Evolutionary conservation across 2,797 vertebrate species (phyloP), one percentile per base, ranked within the genome.

Genomic region (Enteromius afrohamiltoni): DNA sequence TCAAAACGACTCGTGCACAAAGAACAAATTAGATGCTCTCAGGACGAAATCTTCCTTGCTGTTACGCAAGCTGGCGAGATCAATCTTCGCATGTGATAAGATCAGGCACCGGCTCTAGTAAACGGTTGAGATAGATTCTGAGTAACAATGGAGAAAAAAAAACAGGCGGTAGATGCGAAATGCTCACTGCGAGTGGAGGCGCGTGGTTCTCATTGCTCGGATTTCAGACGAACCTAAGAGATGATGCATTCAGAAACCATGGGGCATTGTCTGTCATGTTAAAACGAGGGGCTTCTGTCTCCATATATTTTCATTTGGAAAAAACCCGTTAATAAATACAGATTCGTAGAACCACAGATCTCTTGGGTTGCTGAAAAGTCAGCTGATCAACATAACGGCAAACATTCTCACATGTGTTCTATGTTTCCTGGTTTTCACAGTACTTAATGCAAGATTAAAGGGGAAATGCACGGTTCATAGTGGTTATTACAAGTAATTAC

Each of bases 61-160:
- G 49, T 31, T 76, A 23, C 53, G 13, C 55, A 81, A 65, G 9
- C 64, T 34, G 51, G 47, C 29, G 42, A 67, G 58, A 42, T 19
- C 64, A 11, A 19, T 45, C 34, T 42, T 10, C 26, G 23, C 34
- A 31, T 45, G 47, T 16, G 62, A 53, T 29, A 19, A 40, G 0
- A 58, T 65, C 58, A 26, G 21, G 26, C 76, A 64, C 37, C 37
- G 19, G 49, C 23, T 83, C 60, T n/a, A 4, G 31, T 31, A 65
- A 73, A 42, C 29, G 76, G 58, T 67, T 79, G 29, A 2, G 3
- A 37, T 68, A 47, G 34, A 65, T 82, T 45, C 17, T 14, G 31
- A 34, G 34, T n/a, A 83, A 83, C 64, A 83, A 83, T 58, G 8
- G 74, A 69, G 26, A 17, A 40, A 10, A 26, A 68, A 64, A 31